phyloP scores from a whole-genome alignment of 92 coral and sea anemone species.

The Siderastrea radians region DNA sequence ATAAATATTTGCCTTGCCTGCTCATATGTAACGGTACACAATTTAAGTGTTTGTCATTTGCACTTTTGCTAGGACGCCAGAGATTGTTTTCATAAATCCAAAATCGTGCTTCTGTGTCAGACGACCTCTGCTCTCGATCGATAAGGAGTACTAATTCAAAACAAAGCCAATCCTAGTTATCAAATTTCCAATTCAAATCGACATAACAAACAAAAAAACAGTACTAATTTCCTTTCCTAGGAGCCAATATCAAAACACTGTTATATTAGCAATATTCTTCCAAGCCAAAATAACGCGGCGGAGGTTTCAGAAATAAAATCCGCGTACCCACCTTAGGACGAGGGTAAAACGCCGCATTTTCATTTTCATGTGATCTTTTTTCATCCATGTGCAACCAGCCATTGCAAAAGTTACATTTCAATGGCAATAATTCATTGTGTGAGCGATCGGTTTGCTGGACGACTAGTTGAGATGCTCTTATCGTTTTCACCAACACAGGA shows the following conservation, averaged over 20 bases:
- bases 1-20: constrained; percentile 15
- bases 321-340: constrained; percentile 12
- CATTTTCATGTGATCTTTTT: neutral
- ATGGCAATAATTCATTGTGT: constrained; percentile 4
- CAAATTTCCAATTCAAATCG: constrained; percentile 10
- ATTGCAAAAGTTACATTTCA: neutral
- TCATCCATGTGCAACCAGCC: neutral
- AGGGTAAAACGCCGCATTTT: neutral
- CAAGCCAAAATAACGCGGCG: neutral
- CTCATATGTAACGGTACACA: neutral
- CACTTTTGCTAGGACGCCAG: neutral
- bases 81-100: neutral
- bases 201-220: neutral
- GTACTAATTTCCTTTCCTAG: neutral
- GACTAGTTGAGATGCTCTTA: neutral
- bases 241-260: neutral
- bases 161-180: neutral
- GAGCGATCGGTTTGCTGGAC: neutral
- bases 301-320: neutral
- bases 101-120: neutral
- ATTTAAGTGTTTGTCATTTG: constrained; percentile 1
- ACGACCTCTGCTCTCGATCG: neutral
- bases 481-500: neutral
- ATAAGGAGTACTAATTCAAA: neutral
- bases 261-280: constrained; percentile 5